These are phyloP conservation scores for Microtus ochrogaster DNA, from an alignment of 2,113 vertebrate genomes.

Conservation along the genomic window DNA sequence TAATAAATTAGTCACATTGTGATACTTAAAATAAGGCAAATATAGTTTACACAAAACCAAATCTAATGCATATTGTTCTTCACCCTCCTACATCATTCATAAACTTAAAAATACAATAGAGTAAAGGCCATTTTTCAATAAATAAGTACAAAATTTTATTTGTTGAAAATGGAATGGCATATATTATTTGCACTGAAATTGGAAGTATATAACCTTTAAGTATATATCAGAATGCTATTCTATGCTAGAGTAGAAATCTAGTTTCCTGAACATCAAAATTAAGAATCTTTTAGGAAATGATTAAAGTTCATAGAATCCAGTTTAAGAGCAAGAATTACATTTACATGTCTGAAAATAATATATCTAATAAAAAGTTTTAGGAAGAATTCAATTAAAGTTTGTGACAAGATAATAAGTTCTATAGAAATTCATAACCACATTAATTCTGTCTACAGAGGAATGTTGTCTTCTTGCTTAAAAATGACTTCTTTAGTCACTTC, in stretches of 20 bases:
- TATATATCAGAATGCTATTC: background rate
- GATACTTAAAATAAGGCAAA: background rate
- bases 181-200: background rate
- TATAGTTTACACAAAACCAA: constrained; percentile 24
- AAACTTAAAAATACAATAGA: background rate
- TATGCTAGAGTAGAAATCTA: background rate
- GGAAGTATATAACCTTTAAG: background rate
- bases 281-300: background rate
- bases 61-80: background rate
- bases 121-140: background rate
- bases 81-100: background rate
- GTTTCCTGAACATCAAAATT: background rate
- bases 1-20: background rate
- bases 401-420: constrained; percentile 52
- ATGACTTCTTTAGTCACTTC: constrained; percentile 44
- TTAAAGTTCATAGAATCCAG: background rate
- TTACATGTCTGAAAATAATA: constrained; percentile 9
- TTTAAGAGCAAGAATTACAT: constrained; percentile 49
- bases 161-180: background rate
- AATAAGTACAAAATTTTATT: background rate
- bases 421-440: constrained; percentile 52
- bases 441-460: constrained; percentile 59
- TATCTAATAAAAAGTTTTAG: constrained; percentile 38
- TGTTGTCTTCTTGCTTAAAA: constrained; percentile 65
- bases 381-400: constrained; percentile 72